Evolutionary conservation across 2,888 invertebrate genomes (phyloP).

Genomic region (Mimumesa dahlbomi): DNA sequence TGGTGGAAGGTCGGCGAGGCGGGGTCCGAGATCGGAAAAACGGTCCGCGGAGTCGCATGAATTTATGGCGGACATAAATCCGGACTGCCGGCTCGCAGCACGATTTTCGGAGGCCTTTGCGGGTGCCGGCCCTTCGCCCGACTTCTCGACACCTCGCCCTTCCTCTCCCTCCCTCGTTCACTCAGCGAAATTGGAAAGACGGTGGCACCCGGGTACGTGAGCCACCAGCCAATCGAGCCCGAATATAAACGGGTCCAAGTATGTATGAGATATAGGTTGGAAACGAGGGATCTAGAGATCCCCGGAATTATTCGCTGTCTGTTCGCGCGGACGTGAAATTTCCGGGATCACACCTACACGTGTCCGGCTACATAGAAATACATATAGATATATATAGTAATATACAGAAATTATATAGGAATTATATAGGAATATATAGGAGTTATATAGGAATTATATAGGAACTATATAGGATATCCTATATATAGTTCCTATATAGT

Average conservation of each 20-base stretch:
- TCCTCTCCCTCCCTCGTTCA: not conserved
- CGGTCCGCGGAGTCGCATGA: conserved; percentile 74
- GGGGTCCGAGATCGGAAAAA: conserved; percentile 71
- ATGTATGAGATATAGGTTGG: not conserved
- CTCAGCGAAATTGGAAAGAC: conserved; percentile 44
- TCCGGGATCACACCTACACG: no score
- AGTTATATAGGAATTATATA: no score
- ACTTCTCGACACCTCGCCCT: conserved; percentile 1
- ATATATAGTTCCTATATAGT: no score
- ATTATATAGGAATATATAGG: no score
- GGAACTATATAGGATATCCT: no score
- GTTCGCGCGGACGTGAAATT: conserved; percentile 3
- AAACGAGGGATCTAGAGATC: not conserved
- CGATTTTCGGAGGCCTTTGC: conserved; percentile 65
- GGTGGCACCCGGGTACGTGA: conserved; percentile 13
- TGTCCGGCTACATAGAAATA: no score
- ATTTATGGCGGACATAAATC: conserved; percentile 79
- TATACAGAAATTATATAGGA: no score
- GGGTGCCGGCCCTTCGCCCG: conserved; percentile 10
- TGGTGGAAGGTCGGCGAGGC: conserved; percentile 43
- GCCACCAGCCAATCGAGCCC: conserved; percentile 6
- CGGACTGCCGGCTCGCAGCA: conserved; percentile 52
- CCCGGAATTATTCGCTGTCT: not conserved
- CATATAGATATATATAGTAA: no score
- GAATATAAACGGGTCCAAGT: conserved; percentile 3